Conservation (phyloP, 2,888 invertebrate species). For the Thymelicus sylvestris region DNA sequence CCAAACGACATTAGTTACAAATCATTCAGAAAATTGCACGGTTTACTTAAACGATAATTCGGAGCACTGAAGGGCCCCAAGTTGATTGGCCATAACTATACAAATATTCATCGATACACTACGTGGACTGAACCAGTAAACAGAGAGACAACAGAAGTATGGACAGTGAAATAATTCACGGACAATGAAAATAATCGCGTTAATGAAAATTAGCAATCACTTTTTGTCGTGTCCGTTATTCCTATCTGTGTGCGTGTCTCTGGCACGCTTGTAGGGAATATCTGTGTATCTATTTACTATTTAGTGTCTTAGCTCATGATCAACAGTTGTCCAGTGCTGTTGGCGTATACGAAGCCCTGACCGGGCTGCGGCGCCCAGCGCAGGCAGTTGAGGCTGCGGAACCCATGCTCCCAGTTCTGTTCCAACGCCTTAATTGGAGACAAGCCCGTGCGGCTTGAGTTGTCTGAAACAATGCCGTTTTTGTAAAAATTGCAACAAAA, state of each 20-base stretch:
- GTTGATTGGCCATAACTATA: background rate
- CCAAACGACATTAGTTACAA: slow-evolving; percentile 1
- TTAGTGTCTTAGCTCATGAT: slow-evolving; percentile 83
- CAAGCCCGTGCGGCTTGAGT: slow-evolving; percentile 68
- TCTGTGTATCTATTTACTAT: too few relatives aligned
- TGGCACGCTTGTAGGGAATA: too few relatives aligned
- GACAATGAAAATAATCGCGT: too few relatives aligned
- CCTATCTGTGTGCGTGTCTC: too few relatives aligned
- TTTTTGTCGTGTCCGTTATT: too few relatives aligned
- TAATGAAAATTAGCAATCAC: too few relatives aligned
- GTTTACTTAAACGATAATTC: slow-evolving; percentile 14
- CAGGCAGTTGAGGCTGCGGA: slow-evolving; percentile 92
- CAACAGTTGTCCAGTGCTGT: slow-evolving; percentile 92
- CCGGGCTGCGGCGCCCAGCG: slow-evolving; percentile 93
- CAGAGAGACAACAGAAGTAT: too few relatives aligned
- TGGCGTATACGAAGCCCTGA: slow-evolving; percentile 93
- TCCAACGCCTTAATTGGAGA: slow-evolving; percentile 87
- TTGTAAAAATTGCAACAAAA: background rate
- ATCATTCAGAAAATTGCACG: slow-evolving; percentile 17
- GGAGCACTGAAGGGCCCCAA: background rate
- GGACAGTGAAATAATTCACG: too few relatives aligned
- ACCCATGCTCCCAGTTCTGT: slow-evolving; percentile 86
- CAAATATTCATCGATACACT: background rate
- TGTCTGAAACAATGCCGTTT: slow-evolving; percentile 56
- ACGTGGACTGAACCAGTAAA: slow-evolving; percentile 23